Evolutionary conservation across 2,888 invertebrate species (phyloP).

Genomic region (Andrena praecox): DNA sequence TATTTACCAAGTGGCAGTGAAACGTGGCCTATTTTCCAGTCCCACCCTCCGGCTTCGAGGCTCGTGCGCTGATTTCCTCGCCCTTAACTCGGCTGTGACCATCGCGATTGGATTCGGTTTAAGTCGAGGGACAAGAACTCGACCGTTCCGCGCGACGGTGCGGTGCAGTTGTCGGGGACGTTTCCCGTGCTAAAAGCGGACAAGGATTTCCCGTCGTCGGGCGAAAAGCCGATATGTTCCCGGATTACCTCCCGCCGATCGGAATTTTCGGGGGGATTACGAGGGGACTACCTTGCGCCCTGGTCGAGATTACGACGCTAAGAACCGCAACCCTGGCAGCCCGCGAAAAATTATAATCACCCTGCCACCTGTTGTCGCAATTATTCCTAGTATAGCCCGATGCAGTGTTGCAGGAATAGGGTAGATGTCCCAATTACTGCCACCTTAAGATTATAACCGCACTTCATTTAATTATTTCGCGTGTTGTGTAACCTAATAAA

Average conservation of each 20-base stretch:
- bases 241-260: conserved; percentile 47
- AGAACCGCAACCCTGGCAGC: conserved; percentile 13
- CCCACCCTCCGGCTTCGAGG: conserved; percentile 7
- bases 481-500: too few species aligned
- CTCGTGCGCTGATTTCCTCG: neutral
- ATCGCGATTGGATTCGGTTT: conserved; percentile 30
- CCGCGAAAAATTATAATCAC: conserved; percentile 47
- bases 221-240: conserved; percentile 53
- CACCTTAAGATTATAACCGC: too few species aligned
- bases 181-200: conserved; percentile 38
- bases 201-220: conserved; percentile 43
- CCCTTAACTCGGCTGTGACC: neutral
- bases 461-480: too few species aligned
- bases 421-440: too few species aligned
- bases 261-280: conserved; percentile 56
- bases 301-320: conserved; percentile 37
- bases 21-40: conserved; percentile 12
- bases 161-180: conserved; percentile 10
- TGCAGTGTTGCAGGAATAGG: too few species aligned
- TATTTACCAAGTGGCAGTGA: conserved; percentile 16
- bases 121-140: conserved; percentile 28
- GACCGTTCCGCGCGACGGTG: conserved; percentile 11
- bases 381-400: conserved; percentile 2
- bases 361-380: conserved; percentile 50
- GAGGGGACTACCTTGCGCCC: conserved; percentile 10